A percentile compares a stretch with the other conserved stretches of the same genome.
phyloP scores from a whole-genome alignment of 1,140 invertebrate genomes.

The Lepidurus apus region DNA sequence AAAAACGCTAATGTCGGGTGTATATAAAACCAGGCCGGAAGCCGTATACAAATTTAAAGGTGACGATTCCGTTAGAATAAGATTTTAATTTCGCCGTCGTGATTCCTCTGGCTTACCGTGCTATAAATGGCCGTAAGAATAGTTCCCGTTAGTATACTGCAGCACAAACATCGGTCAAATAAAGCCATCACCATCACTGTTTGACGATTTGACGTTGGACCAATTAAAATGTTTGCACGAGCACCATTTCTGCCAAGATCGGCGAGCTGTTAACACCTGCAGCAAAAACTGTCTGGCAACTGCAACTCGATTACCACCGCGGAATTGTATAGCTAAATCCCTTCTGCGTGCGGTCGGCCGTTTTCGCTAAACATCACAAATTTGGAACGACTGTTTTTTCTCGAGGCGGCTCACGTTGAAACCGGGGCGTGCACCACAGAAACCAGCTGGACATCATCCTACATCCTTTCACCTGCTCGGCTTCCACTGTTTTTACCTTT shows the following conservation, averaged over 20 bases:
- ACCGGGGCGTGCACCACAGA: not conserved
- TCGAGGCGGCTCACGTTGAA: not conserved
- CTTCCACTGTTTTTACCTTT: not conserved
- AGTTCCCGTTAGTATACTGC: not conserved
- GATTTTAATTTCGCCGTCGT: not conserved
- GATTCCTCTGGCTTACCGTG: not conserved
- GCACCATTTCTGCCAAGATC: not conserved
- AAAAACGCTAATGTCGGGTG: not conserved
- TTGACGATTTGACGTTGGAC: not conserved
- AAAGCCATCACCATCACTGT: not conserved
- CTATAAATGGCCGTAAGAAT: slow-evolving; percentile 15
- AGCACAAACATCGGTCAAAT: slow-evolving; percentile 10
- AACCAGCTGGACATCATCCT: not conserved
- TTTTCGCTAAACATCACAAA: not conserved
- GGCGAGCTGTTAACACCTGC: too few species aligned
- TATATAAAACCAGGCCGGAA: not conserved
- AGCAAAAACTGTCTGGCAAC: not conserved
- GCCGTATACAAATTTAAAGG: not conserved
- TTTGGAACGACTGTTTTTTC: not conserved
- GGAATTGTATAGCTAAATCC: not conserved
- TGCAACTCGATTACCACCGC: not conserved
- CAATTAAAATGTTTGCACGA: not conserved
- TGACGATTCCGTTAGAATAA: not conserved
- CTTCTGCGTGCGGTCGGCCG: not conserved
- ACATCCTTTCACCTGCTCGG: not conserved